These are phyloP conservation scores for Dipus sagitta DNA, from an alignment of 2,797 vertebrate species.

Conservation along the genomic window DNA sequence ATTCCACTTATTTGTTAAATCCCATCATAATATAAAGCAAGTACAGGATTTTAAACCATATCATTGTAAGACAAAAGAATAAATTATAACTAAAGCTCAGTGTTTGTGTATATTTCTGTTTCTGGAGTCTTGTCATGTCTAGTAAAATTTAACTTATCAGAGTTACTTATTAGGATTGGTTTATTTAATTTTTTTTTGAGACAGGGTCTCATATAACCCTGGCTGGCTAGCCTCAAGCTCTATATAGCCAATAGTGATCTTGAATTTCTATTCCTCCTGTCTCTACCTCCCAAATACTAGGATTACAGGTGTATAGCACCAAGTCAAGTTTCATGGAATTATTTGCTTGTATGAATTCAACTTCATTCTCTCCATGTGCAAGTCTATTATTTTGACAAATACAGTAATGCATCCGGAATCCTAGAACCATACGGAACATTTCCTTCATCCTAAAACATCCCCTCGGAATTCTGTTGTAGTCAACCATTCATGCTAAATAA, in stretches of 20 bases:
- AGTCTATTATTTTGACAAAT: neutral
- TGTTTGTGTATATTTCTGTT: neutral
- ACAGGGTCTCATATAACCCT: neutral
- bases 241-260: neutral
- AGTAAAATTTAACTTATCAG: neutral
- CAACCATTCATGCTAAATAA: neutral
- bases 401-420: neutral
- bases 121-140: neutral
- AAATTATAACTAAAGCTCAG: neutral
- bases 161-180: neutral
- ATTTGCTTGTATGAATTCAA: slow-evolving; percentile 3
- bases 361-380: neutral
- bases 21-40: neutral
- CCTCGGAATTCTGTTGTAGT: neutral
- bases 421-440: neutral
- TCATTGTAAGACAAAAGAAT: neutral
- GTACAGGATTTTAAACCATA: neutral
- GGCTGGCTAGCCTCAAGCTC: too few species aligned
- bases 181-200: neutral
- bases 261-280: neutral
- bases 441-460: neutral
- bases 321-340: neutral
- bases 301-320: neutral
- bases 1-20: neutral
- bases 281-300: neutral